Percentiles rank a stretch among this genome's conserved stretches.
Conservation (phyloP, 2,113 vertebrate genomes). For the Boleophthalmus pectinirostris region DNA sequence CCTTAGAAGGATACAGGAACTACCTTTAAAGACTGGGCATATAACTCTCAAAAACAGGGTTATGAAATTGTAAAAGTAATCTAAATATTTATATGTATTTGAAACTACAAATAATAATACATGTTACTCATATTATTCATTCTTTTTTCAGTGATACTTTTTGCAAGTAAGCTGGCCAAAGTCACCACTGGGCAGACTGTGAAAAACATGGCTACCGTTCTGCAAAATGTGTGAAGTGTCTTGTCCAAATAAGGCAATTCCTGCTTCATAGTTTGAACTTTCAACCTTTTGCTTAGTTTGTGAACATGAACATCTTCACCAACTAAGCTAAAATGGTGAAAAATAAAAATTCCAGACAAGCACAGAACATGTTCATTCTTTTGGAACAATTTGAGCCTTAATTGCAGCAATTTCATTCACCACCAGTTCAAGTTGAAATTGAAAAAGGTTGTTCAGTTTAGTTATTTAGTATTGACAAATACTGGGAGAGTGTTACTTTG, state of each 20-base stretch:
- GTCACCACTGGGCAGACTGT: too few relatives aligned
- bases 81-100: too few relatives aligned
- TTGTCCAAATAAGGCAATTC: neutral
- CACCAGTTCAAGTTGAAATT: neutral
- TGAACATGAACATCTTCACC: neutral
- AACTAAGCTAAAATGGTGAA: neutral
- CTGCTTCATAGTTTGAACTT: neutral
- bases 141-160: too few relatives aligned
- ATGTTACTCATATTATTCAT: neutral
- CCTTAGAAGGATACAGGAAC: neutral
- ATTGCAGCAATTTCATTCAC: neutral
- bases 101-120: neutral
- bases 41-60: too few relatives aligned
- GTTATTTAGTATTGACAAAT: neutral
- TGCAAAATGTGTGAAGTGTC: neutral
- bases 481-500: neutral
- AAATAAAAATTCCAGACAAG: neutral
- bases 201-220: too few relatives aligned
- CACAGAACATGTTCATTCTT: neutral
- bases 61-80: too few relatives aligned
- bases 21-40: too few relatives aligned
- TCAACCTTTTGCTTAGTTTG: neutral
- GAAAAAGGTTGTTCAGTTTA: neutral
- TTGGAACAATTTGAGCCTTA: neutral
- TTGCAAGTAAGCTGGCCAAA: too few relatives aligned